Evolutionary conservation across 2,797 vertebrate species (phyloP).

Genomic region (Tenualosa thibaudeaui): DNA sequence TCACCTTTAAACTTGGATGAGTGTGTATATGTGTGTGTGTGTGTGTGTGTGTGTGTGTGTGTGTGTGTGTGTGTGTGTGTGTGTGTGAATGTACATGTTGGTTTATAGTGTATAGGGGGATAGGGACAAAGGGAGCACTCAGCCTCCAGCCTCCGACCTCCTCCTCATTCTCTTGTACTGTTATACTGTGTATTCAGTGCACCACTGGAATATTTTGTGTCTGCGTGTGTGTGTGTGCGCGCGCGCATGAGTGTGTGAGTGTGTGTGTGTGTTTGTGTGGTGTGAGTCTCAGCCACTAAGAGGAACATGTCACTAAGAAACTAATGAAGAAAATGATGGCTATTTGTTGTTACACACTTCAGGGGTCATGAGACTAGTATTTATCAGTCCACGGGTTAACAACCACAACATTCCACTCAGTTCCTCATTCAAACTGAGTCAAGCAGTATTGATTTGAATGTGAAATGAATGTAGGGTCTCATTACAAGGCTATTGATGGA

Average conservation of each 20-base stretch:
- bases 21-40: background rate
- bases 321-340: background rate
- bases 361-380: background rate
- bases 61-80: background rate
- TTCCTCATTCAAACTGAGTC: background rate
- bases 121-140: too few species aligned
- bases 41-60: background rate
- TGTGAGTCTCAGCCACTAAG: background rate
- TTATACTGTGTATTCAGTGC: too few species aligned
- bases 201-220: background rate
- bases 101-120: too few species aligned
- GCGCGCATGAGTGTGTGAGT: conserved; percentile 17
- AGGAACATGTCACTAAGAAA: background rate
- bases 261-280: conserved; percentile 27
- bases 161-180: too few species aligned
- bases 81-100: background rate
- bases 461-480: conserved; percentile 18
- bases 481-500: conserved; percentile 12
- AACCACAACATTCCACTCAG: background rate
- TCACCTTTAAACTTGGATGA: background rate
- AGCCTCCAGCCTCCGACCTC: too few species aligned
- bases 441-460: background rate
- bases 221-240: conserved; percentile 25
- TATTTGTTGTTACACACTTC: background rate
- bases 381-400: background rate